Base-by-base conservation (phyloP, 2,113 vertebrate species). In the Cebus imitator region DNA sequence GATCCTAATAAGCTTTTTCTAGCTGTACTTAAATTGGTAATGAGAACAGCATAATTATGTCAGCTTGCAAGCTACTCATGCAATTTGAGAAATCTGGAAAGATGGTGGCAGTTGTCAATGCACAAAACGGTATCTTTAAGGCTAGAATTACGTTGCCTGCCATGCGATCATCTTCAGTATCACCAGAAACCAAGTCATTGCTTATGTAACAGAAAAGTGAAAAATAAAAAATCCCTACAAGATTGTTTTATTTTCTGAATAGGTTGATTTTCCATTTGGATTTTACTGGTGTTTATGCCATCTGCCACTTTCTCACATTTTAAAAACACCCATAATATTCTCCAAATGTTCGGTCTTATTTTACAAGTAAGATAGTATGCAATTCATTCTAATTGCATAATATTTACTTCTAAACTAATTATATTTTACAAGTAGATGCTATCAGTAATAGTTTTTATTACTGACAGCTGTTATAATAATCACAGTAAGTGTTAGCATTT, bases 371-470 rank as follows among this genome's bases (percentile, higher is more conserved):
- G 25, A 86, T 17, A 37, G 9, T 61, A 73, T 73, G 7, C 43
- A 73, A 87, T 66, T 96, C 3, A 30, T 57, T 81, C 87, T 78
- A 66, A 76, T 82, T n/a, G 35, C 16, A 72, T 68, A 27, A 40
- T 76, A 87, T 57, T 90, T 92, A 57, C 35, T 72, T 72, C 93
- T 66, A 50, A 88, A 58, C 70, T 92, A 43, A 93, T 66, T 95
- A 23, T 89, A 92, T 90, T 86, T 57, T 64, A 82, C 61, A 91
- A 81, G 58, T 45, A 48, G 35, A 25, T 72, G 66, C 21, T 35
- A 43, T 78, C 35, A 91, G 30, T n/a, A 91, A 78, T 64, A 1
- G 0, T 23, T 92, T 94, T 94, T 78, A 16, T 90, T 84, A 52
- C 43, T 58, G 35, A 52, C 37, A 82, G 17, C 61, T 86, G 48